These are phyloP conservation scores for Ctenochaetus hawaiiensis DNA, from an alignment of 2,797 vertebrate species.

Conservation along the genomic window DNA sequence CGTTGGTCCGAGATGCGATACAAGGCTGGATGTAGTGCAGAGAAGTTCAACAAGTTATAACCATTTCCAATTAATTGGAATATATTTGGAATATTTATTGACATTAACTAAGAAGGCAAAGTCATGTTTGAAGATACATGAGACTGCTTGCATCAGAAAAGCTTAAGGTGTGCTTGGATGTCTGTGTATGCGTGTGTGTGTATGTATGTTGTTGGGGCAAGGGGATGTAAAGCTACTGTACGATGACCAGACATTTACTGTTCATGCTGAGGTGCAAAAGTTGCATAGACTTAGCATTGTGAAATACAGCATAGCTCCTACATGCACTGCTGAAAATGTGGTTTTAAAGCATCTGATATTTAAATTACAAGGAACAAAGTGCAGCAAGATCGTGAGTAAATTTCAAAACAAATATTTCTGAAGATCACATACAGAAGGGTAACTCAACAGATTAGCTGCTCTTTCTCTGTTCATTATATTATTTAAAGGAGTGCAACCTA, in stretches of 20 bases:
- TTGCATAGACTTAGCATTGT: conserved; percentile 44
- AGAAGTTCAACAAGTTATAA: conserved; percentile 5
- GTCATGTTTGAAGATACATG: background rate
- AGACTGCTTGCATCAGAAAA: background rate
- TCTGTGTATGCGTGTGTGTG: background rate
- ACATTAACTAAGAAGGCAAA: conserved; percentile 15
- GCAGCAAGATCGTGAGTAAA: no score
- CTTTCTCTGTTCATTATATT: no score
- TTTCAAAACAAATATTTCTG: no score
- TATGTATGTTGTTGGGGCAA: background rate
- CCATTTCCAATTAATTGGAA: background rate
- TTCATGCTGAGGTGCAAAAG: conserved; percentile 36
- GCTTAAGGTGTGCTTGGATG: background rate
- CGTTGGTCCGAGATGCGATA: conserved; percentile 9
- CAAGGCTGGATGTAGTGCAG: conserved; percentile 21
- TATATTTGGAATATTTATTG: background rate
- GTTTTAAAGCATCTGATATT: background rate
- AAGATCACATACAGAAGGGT: no score
- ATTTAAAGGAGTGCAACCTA: no score
- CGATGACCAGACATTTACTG: conserved; percentile 12
- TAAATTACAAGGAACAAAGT: background rate
- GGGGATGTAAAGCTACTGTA: conserved; percentile 16
- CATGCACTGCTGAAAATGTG: background rate
- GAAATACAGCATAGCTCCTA: background rate
- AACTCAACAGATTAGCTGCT: no score